Evolutionary conservation across 2,113 vertebrate species (phyloP).

Genomic region (Xiphias gladius): DNA sequence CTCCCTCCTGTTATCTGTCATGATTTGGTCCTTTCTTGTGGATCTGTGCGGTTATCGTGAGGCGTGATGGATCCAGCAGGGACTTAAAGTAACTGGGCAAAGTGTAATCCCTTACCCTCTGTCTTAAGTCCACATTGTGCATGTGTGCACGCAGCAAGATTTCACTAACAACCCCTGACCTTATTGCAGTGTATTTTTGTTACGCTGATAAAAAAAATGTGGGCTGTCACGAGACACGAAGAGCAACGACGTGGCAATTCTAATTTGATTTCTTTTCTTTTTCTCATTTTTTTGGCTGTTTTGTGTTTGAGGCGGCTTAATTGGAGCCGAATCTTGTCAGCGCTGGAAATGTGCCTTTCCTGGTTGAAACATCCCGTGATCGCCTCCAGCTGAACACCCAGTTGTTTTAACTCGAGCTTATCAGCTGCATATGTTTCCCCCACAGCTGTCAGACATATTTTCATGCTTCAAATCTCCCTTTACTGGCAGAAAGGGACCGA

Average conservation of each 20-base stretch:
- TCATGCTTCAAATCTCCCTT: slow-evolving; percentile 26
- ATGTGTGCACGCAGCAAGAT: neutral
- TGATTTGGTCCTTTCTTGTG: neutral
- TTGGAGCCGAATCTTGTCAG: slow-evolving; percentile 42
- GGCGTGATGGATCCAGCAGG: neutral
- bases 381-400: slow-evolving; percentile 61
- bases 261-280: neutral
- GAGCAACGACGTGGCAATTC: slow-evolving; percentile 15
- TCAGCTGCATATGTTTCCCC: slow-evolving; percentile 57
- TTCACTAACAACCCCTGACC: neutral
- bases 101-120: neutral
- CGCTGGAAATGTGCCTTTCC: slow-evolving; percentile 47
- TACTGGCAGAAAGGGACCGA: slow-evolving; percentile 15
- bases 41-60: neutral
- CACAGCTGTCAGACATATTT: slow-evolving; percentile 66
- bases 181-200: neutral
- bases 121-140: too few species aligned
- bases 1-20: neutral
- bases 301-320: slow-evolving; percentile 29
- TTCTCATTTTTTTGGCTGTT: neutral
- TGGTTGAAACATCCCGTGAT: slow-evolving; percentile 39
- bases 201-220: neutral
- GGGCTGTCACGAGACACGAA: neutral
- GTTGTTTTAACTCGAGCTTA: slow-evolving; percentile 66
- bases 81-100: neutral